phyloP scores from a whole-genome alignment of 2,797 vertebrate genomes.

The Ctenosaura bakeri region DNA sequence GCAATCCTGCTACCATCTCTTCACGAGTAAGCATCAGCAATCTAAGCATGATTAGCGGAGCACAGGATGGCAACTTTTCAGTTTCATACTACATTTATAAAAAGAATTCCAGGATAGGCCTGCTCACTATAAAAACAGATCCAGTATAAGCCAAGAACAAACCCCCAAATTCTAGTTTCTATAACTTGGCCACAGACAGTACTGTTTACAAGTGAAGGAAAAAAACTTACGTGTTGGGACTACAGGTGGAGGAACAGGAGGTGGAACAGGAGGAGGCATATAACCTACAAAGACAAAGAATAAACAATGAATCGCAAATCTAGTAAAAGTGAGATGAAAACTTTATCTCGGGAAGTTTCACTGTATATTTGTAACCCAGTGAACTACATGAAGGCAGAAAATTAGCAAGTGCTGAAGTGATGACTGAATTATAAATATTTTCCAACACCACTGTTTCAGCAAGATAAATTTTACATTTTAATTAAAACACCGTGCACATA shows the following conservation, averaged over 20 bases:
- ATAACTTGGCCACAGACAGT: background rate
- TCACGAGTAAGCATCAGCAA: background rate
- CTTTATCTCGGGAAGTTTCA: background rate
- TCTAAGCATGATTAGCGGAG: background rate
- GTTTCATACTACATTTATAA: background rate
- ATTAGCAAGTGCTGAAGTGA: fast-evolving
- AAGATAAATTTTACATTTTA: background rate
- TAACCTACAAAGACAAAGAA: constrained; percentile 82
- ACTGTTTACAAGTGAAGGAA: constrained; percentile 22
- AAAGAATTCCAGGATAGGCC: background rate
- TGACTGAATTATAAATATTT: background rate
- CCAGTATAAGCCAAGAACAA: background rate
- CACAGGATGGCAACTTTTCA: background rate
- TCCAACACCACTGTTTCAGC: background rate
- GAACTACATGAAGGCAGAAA: background rate
- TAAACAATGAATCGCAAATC: constrained; percentile 1
- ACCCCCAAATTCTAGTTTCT: background rate
- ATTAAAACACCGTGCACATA: background rate
- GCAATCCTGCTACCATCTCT: too few relatives aligned
- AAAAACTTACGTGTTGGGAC: constrained; percentile 82
- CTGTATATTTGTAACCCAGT: background rate
- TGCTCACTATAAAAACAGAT: background rate
- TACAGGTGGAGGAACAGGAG: constrained; percentile 84
- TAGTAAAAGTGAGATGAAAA: constrained; percentile 24
- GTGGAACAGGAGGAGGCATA: constrained; percentile 90